Evolutionary conservation across 2,113 vertebrate genomes (phyloP), one percentile per base, ranked within the genome.

Genomic region (Ifrita kowaldi): DNA sequence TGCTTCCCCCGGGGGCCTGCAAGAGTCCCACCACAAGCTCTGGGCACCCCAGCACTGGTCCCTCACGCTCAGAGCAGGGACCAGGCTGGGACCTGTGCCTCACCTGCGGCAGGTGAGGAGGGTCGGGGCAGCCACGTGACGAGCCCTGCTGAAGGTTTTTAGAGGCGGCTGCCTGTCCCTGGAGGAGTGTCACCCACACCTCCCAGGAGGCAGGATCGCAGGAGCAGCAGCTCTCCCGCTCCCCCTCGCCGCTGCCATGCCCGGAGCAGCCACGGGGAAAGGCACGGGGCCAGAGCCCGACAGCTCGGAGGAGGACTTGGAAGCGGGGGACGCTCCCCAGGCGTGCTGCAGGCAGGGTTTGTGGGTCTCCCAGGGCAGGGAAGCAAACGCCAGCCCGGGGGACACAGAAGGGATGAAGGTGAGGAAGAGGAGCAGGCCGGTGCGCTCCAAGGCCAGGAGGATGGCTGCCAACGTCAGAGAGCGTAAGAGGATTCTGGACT

Each of bases 401-500:
- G 97, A 98, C 24, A 9, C 57, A 0, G 98, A 98, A 18, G 97
- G 97, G 6, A 39, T 91, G n/a, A 97, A 96, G 65, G 57, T 64
- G 35, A 98, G 98, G 95, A 99, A 98, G 87, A 98, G 98, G 75
- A 98, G 96, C 35, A 94, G 99, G 27, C 99, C 99, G 0, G 98
- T 95, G n/a, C 98, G 99, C 60, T 99, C 99, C 49, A 99, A 99
- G 96, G 99, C 99, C 13, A 97, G 99, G 83, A 98, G 99, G 63
- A 98, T 99, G 94, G 99, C 99, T 0, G 99, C 99, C 93, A 99
- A 99, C 2, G 98, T 99, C 89, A 97, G 99, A 1, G 99, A 99
- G 97, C 98, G 99, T 53, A 99, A 99, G 94, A 98, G 99, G 87
- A 99, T 99, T 95, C 97, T 99, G 98, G 99, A 99, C 94, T 99